Evolutionary conservation across 1,140 invertebrate genomes (phyloP), one percentile per base, ranked within the genome.

Genomic region (Drosophila arizonae): DNA sequence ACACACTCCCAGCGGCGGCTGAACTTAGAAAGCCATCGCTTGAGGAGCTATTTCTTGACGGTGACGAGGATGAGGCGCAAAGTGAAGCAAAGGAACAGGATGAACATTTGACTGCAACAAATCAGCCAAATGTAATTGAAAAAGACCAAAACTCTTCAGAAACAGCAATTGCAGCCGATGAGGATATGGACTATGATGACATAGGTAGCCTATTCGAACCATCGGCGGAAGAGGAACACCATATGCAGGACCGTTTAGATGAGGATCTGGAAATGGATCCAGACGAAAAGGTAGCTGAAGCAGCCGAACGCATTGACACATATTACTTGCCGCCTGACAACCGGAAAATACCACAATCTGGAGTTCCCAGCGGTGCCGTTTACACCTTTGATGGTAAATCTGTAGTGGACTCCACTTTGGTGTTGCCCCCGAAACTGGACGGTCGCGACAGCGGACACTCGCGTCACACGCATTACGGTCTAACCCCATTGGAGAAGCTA

Each of bases 351-450:
- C 90, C 89, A 57, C 80, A 90, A 45, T 61, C 84, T 48, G 72
- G 61, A 85, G 93, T 90, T 71, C 92, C 86, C 21, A 92, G 86
- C 54, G 93, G 92, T 41, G 94, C 94, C 0, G 93, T 95, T 21
- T 94, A 95, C 9, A 94, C 95, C 6, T 96, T 95, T 72, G 95
- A 96, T 76, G 95, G 95, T 0, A 95, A 95, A 85, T 94, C 93
- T 17, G 93, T 96, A 6, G 94, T 95, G 4, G 95, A 95, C 50
- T 92, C 93, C 9, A 94, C 93, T 10, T 81, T 96, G 9, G 94
- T 94, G 0, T 93, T 93, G 56, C 92, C 94, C 8, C 92, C 93
- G 11, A 93, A 92, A 62, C 76, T 92, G 24, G 93, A 94, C 58
- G 92, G 93, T 3, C 54, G 61, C 0, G 92, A 92, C 45, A 84